Conservation (phyloP, 2,888 invertebrate species). For the Sialis lutaria region DNA sequence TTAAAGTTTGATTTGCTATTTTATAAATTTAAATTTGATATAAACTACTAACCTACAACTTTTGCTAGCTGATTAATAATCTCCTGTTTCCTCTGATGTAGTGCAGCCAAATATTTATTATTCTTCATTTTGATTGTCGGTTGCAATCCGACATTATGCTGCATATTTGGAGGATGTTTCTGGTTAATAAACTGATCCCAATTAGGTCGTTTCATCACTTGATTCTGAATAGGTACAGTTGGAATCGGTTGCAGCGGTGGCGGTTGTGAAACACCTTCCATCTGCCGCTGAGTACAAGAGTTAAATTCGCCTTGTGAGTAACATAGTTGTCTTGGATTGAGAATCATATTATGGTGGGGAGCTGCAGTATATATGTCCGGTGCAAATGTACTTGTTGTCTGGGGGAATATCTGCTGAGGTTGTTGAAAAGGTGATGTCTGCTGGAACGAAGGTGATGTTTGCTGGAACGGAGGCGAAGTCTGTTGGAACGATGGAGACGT, state of each 20-base stretch:
- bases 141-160: slow-evolving; percentile 6
- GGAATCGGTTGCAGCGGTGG: background rate
- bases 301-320: slow-evolving; percentile 9
- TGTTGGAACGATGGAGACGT: background rate
- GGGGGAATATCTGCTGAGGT: slow-evolving; percentile 19
- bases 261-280: background rate
- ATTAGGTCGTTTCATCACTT: slow-evolving; percentile 7
- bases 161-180: slow-evolving; percentile 15
- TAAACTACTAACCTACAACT: slow-evolving; percentile 21
- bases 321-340: slow-evolving; percentile 10
- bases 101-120: slow-evolving; percentile 25
- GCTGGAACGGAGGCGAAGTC: too few species aligned
- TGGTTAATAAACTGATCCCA: slow-evolving; percentile 9
- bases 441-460: slow-evolving; percentile 1
- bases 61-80: slow-evolving; percentile 41
- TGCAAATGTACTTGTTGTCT: slow-evolving; percentile 17
- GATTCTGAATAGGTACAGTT: slow-evolving; percentile 1
- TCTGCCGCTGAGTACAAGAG: background rate
- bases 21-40: too few species aligned
- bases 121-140: too few species aligned
- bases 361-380: slow-evolving; percentile 20
- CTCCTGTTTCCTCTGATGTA: slow-evolving; percentile 41
- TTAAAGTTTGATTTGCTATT: too few species aligned
- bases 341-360: slow-evolving; percentile 17
- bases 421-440: slow-evolving; percentile 15